Evolutionary conservation across 2,888 invertebrate genomes (phyloP), one percentile per base, ranked within the genome.

Genomic region (Crossocerus cetratus): DNA sequence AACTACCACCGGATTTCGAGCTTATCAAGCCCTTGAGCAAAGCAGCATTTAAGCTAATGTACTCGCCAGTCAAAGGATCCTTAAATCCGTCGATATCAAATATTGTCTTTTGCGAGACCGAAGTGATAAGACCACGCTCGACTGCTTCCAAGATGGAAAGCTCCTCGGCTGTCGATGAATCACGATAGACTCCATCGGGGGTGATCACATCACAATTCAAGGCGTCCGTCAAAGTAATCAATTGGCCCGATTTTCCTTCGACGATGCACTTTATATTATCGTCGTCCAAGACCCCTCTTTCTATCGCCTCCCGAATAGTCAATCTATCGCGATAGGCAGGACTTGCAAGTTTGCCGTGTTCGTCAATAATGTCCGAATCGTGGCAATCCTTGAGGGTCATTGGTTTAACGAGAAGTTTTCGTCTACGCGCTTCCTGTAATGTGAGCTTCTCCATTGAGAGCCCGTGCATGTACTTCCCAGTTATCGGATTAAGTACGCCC

Each of bases 81-180:
- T 95, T 95, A 87, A 98, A 96, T 66, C 96, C 98, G 83, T 97
- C 97, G 74, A 98, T 96, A 89, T 97, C 96, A 88, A 98, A 98
- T 82, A 98, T 95, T 1, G 96, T 96, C 89, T 95, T 95, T 88
- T 96, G 95, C 3, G 95, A 94, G 20, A 98, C 95, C 0, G 97
- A 97, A 23, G 95, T 95, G 69, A 99, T 95, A 57, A 97, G 93
- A 77, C 98, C 98, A 72, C 95, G 94, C 86, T 96, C 95, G 16
- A 97, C 96, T 0, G 99, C 99, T 88, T 98, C 97, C 18, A 94
- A 93, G 74, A 98, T 93, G 21, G 94, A 93, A 73, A 96, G 92
- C 16, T 94, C 91, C 90, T 96, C 95, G 57, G 93, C 93, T 0
- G 95, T 95, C 11, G 57, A 69, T 79, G 94, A 92, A 90, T 98